phyloP scores from a whole-genome alignment of 1,140 invertebrate genomes.

The Saxidomus purpurata region DNA sequence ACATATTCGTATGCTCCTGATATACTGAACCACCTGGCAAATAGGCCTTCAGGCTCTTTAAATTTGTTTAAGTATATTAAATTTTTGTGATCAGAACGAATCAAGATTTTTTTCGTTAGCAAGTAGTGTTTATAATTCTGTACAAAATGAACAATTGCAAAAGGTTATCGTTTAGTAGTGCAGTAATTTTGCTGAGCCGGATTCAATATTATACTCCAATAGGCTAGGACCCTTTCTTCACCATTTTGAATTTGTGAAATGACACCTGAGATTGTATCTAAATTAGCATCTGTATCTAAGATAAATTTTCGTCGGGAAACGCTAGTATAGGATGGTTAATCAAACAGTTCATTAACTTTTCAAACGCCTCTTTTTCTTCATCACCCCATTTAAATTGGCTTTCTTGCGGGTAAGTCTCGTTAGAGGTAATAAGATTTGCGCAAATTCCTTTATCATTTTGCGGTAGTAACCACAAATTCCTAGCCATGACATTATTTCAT shows the following conservation, averaged over 20 bases:
- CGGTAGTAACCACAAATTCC: slow-evolving; percentile 60
- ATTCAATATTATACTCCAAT: slow-evolving; percentile 14
- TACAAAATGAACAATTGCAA: slow-evolving; percentile 42
- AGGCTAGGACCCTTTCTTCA: no score
- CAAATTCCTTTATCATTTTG: no score
- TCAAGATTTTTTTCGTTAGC: slow-evolving; percentile 6
- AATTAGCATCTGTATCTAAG: no score
- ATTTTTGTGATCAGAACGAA: slow-evolving; percentile 23
- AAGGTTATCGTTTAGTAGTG: slow-evolving; percentile 26
- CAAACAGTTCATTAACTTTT: background rate
- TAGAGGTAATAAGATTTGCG: slow-evolving; percentile 14
- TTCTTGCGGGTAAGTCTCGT: slow-evolving; percentile 39
- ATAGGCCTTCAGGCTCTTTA: slow-evolving; percentile 39
- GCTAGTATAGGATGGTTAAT: background rate
- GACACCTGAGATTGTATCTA: no score
- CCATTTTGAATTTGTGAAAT: no score
- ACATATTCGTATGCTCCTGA: no score
- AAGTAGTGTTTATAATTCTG: slow-evolving; percentile 39
- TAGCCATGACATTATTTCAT: slow-evolving; percentile 73
- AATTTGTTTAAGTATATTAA: slow-evolving; percentile 50
- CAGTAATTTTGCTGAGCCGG: slow-evolving; percentile 42
- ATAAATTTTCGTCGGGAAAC: background rate
- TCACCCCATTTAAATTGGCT: slow-evolving; percentile 29
- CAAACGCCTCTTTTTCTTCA: background rate
- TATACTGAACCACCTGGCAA: no score